These are phyloP conservation scores for Acleris literana DNA, from an alignment of 2,888 invertebrate genomes.

Conservation along the genomic window DNA sequence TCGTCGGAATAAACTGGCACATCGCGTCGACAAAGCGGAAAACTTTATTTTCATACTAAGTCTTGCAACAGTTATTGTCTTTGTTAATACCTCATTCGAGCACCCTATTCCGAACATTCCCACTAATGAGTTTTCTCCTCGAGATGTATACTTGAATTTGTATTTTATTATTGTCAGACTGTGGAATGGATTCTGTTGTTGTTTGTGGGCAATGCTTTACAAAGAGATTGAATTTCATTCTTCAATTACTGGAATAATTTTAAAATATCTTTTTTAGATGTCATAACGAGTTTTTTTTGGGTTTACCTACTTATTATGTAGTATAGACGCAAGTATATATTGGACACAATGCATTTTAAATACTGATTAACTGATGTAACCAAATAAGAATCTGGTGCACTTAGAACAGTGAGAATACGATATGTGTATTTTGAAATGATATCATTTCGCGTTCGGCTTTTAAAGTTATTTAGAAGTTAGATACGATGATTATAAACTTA, in stretches of 20 bases:
- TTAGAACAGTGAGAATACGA: too few relatives aligned
- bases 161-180: slow-evolving; percentile 1
- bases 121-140: slow-evolving; percentile 44
- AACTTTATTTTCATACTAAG: slow-evolving; percentile 64
- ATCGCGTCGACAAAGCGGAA: slow-evolving; percentile 55
- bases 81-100: slow-evolving; percentile 59
- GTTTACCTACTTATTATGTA: too few relatives aligned
- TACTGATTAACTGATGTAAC: too few relatives aligned
- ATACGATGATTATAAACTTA: too few relatives aligned
- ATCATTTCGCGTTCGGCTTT: too few relatives aligned
- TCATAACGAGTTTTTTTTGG: too few relatives aligned
- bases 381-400: too few relatives aligned
- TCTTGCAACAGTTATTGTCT: slow-evolving; percentile 60
- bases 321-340: too few relatives aligned
- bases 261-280: too few relatives aligned
- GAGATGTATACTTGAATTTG: slow-evolving; percentile 11
- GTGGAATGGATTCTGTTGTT: background rate
- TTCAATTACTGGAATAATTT: background rate
- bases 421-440: too few relatives aligned
- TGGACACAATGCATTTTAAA: too few relatives aligned
- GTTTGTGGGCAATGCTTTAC: background rate
- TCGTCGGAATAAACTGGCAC: slow-evolving; percentile 60
- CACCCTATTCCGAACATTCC: slow-evolving; percentile 43
- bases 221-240: background rate
- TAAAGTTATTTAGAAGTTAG: too few relatives aligned